Conservation (phyloP, 1,140 invertebrate genomes). For the Cecropterus lyciades region DNA sequence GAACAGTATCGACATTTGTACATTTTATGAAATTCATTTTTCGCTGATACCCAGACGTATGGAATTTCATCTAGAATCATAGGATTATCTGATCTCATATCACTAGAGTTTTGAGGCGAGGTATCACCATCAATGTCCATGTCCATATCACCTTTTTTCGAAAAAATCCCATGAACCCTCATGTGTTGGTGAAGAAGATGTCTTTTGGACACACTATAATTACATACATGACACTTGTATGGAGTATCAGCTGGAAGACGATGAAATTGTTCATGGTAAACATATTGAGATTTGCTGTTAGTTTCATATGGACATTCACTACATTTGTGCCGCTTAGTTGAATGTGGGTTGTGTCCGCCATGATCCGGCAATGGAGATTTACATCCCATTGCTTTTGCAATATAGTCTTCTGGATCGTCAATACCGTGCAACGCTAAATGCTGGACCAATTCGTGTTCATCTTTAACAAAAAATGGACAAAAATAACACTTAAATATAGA, state of each 20-base stretch:
- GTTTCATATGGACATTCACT: slow-evolving; percentile 91
- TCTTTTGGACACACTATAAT: slow-evolving; percentile 92
- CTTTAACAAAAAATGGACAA: slow-evolving; percentile 91
- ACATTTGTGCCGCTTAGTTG: slow-evolving; percentile 88
- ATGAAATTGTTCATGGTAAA: slow-evolving; percentile 94
- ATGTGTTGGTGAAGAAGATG: slow-evolving; percentile 92
- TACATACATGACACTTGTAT: slow-evolving; percentile 92
- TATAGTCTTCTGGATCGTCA: slow-evolving; percentile 78
- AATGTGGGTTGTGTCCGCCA: slow-evolving; percentile 20
- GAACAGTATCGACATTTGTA: slow-evolving; percentile 94
- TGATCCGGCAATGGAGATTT: slow-evolving; percentile 64
- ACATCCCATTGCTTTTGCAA: slow-evolving; percentile 70
- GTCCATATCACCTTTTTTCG: slow-evolving; percentile 68
- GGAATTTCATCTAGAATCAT: slow-evolving; percentile 82
- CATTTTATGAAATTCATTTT: slow-evolving; percentile 91
- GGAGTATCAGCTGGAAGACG: slow-evolving; percentile 87
- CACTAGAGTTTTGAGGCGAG: slow-evolving; percentile 42
- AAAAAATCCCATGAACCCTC: slow-evolving; percentile 88
- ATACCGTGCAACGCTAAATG: slow-evolving; percentile 77
- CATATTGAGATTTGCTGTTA: slow-evolving; percentile 92
- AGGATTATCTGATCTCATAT: slow-evolving; percentile 45
- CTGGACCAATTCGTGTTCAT: slow-evolving; percentile 76
- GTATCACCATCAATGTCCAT: slow-evolving; percentile 54
- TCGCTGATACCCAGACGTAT: slow-evolving; percentile 89
- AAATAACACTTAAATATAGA: slow-evolving; percentile 92